Base-by-base conservation (phyloP, 2,888 invertebrate species). In the Drosophila diplacantha region DNA sequence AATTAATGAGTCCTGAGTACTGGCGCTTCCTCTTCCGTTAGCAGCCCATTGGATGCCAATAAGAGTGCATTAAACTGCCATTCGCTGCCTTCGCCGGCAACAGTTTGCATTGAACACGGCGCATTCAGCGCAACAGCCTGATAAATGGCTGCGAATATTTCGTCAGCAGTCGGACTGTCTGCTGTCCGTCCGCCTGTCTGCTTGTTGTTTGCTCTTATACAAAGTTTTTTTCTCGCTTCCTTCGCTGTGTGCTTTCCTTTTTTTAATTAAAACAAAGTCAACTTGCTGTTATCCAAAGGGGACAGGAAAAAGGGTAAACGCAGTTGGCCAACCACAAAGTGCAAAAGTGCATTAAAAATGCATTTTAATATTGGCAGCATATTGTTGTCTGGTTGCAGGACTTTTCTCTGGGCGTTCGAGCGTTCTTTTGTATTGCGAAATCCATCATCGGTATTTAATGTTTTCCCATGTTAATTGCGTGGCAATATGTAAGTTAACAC, bases 41-140 rank as follows among this genome's bases (percentile, higher is more conserved):
- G 61, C 69, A 67, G 75, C 43, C 55, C 61, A 67, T 74, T 73
- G 68, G 69, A 72, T 56, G 66, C 55, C 67, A 69, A 79, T 75
- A 69, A 74, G 81, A 73, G 62, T 77, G 75, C 74, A 81, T 80
- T 81, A 81, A 80, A 79, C 67, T 72, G 72, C 79, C 75, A 78
- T 78, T 75, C 41, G 20, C n/a, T 41, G 41, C 56, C 52, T 26
- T 37, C 29, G 43, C 58, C 26, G 44, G 37, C 37, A 50, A 38
- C 55, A 50, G 31, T 14, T 29, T 55, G 58, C 44, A 59, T 59
- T 55, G 43, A 55, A 38, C 44, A 31, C 44, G 26, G 55, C 11
- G 55, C 29, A 46, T 59, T 59, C 55, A 59, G 11, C 44, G 34
- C 44, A 53, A 55, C 35, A 61, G 59, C 34, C 61, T 59, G 61